These are phyloP conservation scores for Parasteatoda lunata DNA, from an alignment of 2,888 invertebrate genomes.

Conservation along the genomic window DNA sequence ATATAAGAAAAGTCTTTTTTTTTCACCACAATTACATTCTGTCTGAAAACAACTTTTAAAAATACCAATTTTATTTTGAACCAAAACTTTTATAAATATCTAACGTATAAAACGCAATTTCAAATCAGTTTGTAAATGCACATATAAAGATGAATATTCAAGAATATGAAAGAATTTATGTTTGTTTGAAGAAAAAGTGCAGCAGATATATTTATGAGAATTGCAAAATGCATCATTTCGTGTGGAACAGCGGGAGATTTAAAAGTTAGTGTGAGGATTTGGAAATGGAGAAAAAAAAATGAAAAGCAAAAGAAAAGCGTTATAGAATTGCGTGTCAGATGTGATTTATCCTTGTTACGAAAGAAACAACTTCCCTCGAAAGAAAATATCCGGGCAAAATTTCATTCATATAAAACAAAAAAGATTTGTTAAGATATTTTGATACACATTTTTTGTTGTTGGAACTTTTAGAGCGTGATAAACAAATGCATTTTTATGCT, in stretches of 20 bases:
- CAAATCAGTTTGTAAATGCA: too few relatives aligned
- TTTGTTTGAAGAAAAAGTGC: too few relatives aligned
- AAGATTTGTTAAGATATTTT: conserved; percentile 5
- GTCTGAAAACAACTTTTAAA: too few relatives aligned
- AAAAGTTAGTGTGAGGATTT: background rate
- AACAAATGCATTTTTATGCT: conserved; percentile 39
- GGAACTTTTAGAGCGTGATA: conserved; percentile 52
- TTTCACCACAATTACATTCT: too few relatives aligned
- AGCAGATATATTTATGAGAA: too few relatives aligned
- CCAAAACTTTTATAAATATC: too few relatives aligned
- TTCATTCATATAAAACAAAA: conserved; percentile 21
- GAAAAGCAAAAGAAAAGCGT: conserved; percentile 16
- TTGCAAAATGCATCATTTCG: too few relatives aligned
- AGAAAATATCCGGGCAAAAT: conserved; percentile 39
- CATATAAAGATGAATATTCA: too few relatives aligned
- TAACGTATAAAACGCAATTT: too few relatives aligned
- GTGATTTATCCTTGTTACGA: conserved; percentile 36
- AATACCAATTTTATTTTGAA: too few relatives aligned
- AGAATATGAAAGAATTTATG: too few relatives aligned
- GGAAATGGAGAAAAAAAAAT: conserved; percentile 18
- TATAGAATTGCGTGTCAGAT: conserved; percentile 37
- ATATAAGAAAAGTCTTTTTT: too few relatives aligned
- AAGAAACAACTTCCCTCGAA: conserved; percentile 32
- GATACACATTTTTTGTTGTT: conserved; percentile 22
- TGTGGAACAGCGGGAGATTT: conserved; percentile 6